These are phyloP conservation scores for Caenorhabditis auriculariae DNA, from an alignment of 2,888 invertebrate genomes.

Conservation along the genomic window DNA sequence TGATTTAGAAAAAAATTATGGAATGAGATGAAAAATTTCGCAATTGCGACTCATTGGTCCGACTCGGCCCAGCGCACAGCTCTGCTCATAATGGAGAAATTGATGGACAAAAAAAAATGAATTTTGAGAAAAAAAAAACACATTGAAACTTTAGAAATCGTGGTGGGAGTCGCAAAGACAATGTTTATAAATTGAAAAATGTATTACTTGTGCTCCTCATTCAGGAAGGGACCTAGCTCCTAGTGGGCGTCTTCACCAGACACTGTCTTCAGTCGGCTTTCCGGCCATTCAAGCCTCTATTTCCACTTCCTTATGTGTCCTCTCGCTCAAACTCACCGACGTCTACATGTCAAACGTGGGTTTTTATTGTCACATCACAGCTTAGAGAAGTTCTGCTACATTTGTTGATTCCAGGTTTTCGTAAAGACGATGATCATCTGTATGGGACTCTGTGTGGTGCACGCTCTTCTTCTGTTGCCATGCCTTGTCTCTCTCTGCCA, in stretches of 20 bases:
- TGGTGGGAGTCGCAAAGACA: too few species aligned
- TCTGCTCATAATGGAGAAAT: too few species aligned
- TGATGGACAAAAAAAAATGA: too few species aligned
- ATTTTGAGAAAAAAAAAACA: too few species aligned
- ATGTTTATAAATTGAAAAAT: not conserved
- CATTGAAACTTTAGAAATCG: too few species aligned
- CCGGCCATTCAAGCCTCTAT: conserved; percentile 52
- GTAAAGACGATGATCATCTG: conserved; percentile 51
- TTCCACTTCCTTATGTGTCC: conserved; percentile 55
- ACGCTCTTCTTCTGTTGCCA: conserved; percentile 45
- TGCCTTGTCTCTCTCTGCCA: conserved; percentile 18
- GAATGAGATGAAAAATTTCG: too few species aligned
- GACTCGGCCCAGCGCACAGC: too few species aligned
- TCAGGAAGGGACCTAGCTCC: not conserved
- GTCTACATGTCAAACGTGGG: conserved; percentile 38
- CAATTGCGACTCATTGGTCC: too few species aligned
- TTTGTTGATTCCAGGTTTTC: conserved; percentile 39
- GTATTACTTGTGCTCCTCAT: too few species aligned
- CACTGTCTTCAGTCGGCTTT: conserved; percentile 48
- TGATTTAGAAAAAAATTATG: too few species aligned
- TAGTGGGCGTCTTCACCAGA: conserved; percentile 15
- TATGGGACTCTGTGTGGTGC: conserved; percentile 43
- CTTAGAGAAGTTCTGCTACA: not conserved
- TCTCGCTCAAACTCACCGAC: conserved; percentile 20
- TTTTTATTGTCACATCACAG: not conserved